Evolutionary conservation across 2,113 vertebrate species (phyloP), one percentile per base, ranked within the genome.

Genomic region (Percopsis transmontana): DNA sequence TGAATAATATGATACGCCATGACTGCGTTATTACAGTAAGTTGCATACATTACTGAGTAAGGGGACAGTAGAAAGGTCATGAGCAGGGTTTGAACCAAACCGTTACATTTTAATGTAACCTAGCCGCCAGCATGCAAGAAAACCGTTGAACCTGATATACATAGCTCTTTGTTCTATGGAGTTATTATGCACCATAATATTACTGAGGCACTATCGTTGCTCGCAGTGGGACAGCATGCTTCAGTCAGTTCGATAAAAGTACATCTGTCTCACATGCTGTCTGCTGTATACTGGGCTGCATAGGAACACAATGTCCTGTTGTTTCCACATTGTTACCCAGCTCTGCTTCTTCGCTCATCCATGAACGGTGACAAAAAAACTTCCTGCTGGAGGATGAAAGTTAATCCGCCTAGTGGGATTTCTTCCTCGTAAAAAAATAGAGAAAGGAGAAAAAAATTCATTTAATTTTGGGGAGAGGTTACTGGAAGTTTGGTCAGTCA

Each of bases 241-340:
- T 18, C 62, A 73, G 61, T 84, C 73, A 77, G 70, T 72, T 80
- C 76, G 81, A 77, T 85, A 85, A 88, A 85, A 83, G 68, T 70
- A 53, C 78, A 81, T 87, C 71, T 83, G 77, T 74, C 68, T 69
- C 62, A 81, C 21, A 59, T 65, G 70, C n/a, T n/a, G n/a, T n/a
- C 39, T 72, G 77, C 56, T 68, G 42, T 73, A 44, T 18, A 60
- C 59, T 51, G 62, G 38, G 70, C 68, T 64, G 66, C 45, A 57
- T 39, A 33, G 68, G 80, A 77, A 80, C 78, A 70, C 48, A 52
- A 60, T 80, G 77, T 84, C 67, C 70, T 77, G 64, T 48, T 73
- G 27, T 65, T 52, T 24, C 19, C 40, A 20, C 20, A 4, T 20
- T 70, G 15, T 53, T 65, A 38, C 68, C 65, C 77, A n/a, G 15